phyloP scores from a whole-genome alignment of 2,797 vertebrate species.

The Cossypha caffra region DNA sequence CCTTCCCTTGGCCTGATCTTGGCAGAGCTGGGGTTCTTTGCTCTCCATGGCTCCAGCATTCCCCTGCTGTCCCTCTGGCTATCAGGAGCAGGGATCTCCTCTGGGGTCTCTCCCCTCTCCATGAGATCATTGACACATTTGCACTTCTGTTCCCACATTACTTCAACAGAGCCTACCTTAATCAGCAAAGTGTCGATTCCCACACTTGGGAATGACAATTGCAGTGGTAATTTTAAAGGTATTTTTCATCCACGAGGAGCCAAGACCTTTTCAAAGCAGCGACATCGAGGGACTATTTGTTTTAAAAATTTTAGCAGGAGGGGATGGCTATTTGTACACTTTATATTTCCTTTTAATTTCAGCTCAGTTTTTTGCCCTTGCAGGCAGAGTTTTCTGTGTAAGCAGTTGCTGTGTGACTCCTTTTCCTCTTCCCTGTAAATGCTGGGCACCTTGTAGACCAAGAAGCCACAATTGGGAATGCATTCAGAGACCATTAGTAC shows the following conservation, averaged over 20 bases:
- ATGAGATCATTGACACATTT: slow-evolving; percentile 51
- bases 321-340: not conserved
- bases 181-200: slow-evolving; percentile 13
- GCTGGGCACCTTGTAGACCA: slow-evolving; percentile 48
- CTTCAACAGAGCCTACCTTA: not conserved
- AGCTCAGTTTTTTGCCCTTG: not conserved
- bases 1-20: not conserved
- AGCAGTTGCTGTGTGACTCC: slow-evolving; percentile 49
- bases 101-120: not conserved
- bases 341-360: slow-evolving; percentile 18
- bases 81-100: not conserved
- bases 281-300: slow-evolving; percentile 26
- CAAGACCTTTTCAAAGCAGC: not conserved
- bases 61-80: not conserved
- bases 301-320: slow-evolving; percentile 10
- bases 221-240: not conserved
- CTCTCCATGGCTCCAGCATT: rapidly evolving
- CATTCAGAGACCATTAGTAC: slow-evolving; percentile 78
- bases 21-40: not conserved
- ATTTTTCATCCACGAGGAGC: slow-evolving; percentile 1
- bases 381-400: not conserved
- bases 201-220: slow-evolving; percentile 6
- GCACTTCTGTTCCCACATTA: not conserved
- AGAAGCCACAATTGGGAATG: slow-evolving; percentile 68
- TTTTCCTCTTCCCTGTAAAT: slow-evolving; percentile 55